Conservation (phyloP, 2,113 vertebrate species). For the Nestor notabilis region DNA sequence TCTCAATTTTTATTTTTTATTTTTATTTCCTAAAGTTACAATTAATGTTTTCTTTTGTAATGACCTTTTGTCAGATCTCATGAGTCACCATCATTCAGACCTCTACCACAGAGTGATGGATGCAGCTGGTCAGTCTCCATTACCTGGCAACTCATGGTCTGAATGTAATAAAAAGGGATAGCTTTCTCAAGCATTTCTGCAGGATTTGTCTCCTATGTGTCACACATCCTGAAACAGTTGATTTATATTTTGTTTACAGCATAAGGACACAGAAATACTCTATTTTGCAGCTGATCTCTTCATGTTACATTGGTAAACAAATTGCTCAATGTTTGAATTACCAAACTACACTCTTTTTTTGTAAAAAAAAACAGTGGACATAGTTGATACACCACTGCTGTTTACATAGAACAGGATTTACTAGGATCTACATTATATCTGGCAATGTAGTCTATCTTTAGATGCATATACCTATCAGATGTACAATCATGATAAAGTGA, state of each 20-base stretch:
- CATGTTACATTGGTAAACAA: neutral
- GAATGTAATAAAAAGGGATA: neutral
- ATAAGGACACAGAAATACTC: neutral
- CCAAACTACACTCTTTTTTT: neutral
- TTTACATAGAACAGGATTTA: neutral
- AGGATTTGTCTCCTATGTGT: neutral
- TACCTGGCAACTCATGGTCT: neutral
- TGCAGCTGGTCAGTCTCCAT: neutral
- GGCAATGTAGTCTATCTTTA: neutral
- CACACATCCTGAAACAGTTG: neutral
- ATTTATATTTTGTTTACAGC: neutral
- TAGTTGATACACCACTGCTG: neutral
- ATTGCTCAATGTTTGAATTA: neutral
- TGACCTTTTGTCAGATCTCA: neutral
- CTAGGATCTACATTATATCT: neutral
- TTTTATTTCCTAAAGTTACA: neutral
- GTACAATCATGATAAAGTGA: neutral
- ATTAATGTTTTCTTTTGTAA: neutral
- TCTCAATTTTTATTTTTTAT: neutral
- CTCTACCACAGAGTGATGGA: neutral
- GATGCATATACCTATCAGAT: neutral
- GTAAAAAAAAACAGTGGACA: neutral
- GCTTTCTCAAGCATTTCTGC: neutral
- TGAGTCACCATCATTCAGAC: neutral
- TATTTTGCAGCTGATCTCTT: neutral